A percentile compares a stretch with the other conserved stretches of the same genome.
These are phyloP conservation scores for Fragum whitleyi DNA, from an alignment of 2,888 invertebrate genomes.

Conservation along the genomic window DNA sequence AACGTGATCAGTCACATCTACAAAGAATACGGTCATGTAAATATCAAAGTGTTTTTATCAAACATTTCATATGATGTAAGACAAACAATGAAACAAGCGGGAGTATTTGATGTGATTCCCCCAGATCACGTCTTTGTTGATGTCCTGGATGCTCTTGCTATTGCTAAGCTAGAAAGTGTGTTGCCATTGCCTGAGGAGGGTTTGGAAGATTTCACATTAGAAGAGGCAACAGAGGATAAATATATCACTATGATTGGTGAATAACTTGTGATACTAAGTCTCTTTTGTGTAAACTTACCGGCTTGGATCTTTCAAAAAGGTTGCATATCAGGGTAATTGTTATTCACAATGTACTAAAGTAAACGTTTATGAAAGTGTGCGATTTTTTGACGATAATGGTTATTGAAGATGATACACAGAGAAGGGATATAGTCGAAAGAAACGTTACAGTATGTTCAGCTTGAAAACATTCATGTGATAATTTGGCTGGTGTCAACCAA, in stretches of 20 bases:
- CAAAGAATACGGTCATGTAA: slow-evolving; percentile 78
- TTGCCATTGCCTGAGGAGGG: slow-evolving; percentile 69
- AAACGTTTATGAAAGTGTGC: not conserved
- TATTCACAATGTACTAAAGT: not conserved
- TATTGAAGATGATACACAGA: not conserved
- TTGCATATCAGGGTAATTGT: not conserved
- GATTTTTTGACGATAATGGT: not conserved
- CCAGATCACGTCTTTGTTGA: slow-evolving; percentile 74
- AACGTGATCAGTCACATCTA: slow-evolving; percentile 78
- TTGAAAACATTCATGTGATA: too few relatives aligned
- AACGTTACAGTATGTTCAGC: too few relatives aligned
- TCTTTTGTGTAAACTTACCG: not conserved
- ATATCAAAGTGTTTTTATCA: slow-evolving; percentile 77
- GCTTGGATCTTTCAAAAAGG: not conserved
- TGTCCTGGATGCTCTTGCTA: slow-evolving; percentile 74
- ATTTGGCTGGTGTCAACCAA: too few relatives aligned
- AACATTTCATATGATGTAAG: slow-evolving; percentile 73
- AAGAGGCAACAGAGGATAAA: slow-evolving; percentile 79
- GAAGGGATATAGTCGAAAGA: not conserved
- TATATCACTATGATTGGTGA: slow-evolving; percentile 71
- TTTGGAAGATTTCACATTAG: slow-evolving; percentile 76
- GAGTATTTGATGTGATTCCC: slow-evolving; percentile 76
- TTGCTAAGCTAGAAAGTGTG: slow-evolving; percentile 72
- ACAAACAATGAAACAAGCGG: slow-evolving; percentile 75
- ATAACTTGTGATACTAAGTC: not conserved